phyloP scores from a whole-genome alignment of 2,113 vertebrate species.

The Egretta garzetta region DNA sequence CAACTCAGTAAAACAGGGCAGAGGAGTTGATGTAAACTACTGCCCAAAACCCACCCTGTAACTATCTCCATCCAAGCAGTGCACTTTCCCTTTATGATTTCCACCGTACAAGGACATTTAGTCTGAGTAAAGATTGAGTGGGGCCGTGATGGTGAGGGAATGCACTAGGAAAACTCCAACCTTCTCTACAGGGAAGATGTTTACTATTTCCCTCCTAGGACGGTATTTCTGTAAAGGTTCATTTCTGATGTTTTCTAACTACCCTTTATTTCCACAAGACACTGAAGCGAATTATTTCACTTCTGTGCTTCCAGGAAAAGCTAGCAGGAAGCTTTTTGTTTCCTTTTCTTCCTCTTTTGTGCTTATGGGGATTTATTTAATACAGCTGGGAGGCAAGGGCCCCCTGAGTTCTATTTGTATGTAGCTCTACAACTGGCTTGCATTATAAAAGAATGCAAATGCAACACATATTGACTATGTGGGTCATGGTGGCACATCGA shows the following conservation, averaged over 20 bases:
- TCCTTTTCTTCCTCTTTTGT: conserved; percentile 53
- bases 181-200: not conserved
- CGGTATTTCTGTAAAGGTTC: not conserved
- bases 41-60: not conserved
- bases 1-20: not conserved
- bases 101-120: not conserved
- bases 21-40: not conserved
- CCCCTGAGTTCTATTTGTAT: conserved; percentile 24
- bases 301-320: conserved; percentile 50
- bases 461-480: not conserved
- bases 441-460: conserved; percentile 68
- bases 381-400: conserved; percentile 34
- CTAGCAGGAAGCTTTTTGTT: conserved; percentile 55
- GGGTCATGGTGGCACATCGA: not conserved
- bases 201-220: not conserved
- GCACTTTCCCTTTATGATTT: not conserved
- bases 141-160: not conserved
- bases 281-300: conserved; percentile 5
- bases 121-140: not conserved
- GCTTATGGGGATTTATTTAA: conserved; percentile 56
- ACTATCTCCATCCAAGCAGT: not conserved
- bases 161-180: not conserved
- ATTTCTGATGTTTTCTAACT: not conserved
- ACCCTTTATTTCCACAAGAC: not conserved
- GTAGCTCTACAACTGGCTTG: conserved; percentile 40